A percentile compares a stretch with the other conserved stretches of the same genome.
phyloP scores from a whole-genome alignment of 92 coral and sea anemone genomes.

The Siderastrea radians region DNA sequence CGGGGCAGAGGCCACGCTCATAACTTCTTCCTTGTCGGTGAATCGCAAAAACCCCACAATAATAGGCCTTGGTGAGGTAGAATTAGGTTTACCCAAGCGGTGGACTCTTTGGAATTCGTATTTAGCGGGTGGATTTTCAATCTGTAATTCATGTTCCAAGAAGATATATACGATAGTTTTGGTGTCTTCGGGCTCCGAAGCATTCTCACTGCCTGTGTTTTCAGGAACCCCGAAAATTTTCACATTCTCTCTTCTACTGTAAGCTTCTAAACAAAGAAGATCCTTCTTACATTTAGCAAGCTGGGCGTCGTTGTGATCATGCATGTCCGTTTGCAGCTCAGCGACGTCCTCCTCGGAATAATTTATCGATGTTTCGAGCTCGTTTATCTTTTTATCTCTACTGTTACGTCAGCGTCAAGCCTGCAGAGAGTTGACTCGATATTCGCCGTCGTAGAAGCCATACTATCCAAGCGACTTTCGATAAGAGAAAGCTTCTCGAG shows the following conservation, averaged over 20 bases:
- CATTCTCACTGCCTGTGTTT: background rate
- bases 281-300: no score
- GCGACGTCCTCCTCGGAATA: no score
- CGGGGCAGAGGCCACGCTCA: no score
- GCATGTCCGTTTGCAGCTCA: no score
- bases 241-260: background rate
- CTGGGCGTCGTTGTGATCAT: no score
- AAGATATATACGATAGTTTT: background rate
- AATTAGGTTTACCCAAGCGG: background rate
- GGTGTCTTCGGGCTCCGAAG: background rate
- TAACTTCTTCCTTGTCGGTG: background rate
- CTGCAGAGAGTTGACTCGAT: no score
- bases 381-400: no score
- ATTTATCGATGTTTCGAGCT: no score
- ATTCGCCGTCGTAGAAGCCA: no score
- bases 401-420: no score
- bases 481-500: no score
- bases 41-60: background rate
- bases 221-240: background rate
- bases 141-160: background rate
- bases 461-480: no score
- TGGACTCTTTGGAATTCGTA: constrained; percentile 1
- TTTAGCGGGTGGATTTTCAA: background rate
- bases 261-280: background rate
- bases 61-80: background rate